Evolutionary conservation across 2,888 invertebrate species (phyloP), one percentile per base, ranked within the genome.

Genomic region (Teinopalpus imperialis): DNA sequence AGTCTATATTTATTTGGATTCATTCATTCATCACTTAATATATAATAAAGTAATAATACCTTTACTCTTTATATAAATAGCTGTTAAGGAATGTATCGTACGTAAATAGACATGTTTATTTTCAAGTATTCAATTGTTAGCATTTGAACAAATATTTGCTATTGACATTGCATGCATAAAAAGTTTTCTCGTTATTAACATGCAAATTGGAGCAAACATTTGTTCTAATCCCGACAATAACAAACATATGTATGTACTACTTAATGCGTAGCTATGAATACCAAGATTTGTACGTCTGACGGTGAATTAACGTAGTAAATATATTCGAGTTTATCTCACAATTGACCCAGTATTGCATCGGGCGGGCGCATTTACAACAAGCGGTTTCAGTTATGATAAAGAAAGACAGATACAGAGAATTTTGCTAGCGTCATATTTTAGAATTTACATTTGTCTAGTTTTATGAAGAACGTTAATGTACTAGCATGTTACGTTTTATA

Each of bases 281-380:
- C 18, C 2, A 27, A 26, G 32, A 27, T 32, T 44, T 24, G 21
- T 29, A 13, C 26, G 26, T 32, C 31, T 13, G n/a, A 20, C 16
- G 23, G 18, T 27, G 32, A 39, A 39, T 34, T 34, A 45, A 14
- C 23, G 23, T 23, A 29, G 45, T 40, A 34, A 45, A 32, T 29
- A 32, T 26, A 34, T 14, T 29, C 34, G 9, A n/a, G 23, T 40
- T 34, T 34, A 45, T 27, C 34, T 34, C 26, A 27, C 40, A 45
- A 40, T 40, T 45, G 45, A 40, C 45, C 45, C 9, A 45, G 26
- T 34, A 45, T 29, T 29, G 39, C 44, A 44, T 6, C 29, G 21
- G n/a, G 24, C 32, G 29, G 9, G 9, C 27, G 35, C 34, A 35
- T 35, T 32, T 7, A 12, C 32, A 1, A 10, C 9, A 26, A 36